These are phyloP conservation scores for Pocillopora meandrina DNA, from an alignment of 92 coral and sea anemone species.

Conservation along the genomic window DNA sequence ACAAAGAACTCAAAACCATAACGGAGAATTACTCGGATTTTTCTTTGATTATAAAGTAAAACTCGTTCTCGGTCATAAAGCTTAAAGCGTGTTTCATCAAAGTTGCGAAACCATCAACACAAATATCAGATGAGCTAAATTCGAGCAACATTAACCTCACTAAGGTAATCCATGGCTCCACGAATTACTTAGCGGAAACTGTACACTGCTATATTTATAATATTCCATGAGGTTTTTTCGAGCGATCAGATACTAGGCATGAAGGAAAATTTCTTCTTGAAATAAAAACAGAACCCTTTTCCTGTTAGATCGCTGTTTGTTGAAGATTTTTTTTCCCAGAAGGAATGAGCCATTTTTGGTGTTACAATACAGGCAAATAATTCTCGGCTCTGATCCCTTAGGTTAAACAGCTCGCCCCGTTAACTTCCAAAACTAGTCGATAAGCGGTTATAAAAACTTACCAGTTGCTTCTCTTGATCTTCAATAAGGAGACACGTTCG, in stretches of 20 bases:
- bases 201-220: conserved; percentile 7
- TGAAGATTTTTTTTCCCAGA: background rate
- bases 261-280: background rate
- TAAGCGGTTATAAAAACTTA: conserved; percentile 12
- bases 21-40: conserved; percentile 46
- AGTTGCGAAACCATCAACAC: background rate
- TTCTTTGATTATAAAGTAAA: conserved; percentile 35
- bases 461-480: conserved; percentile 7
- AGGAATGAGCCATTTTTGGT: background rate
- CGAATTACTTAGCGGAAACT: conserved; percentile 18
- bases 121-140: conserved; percentile 20
- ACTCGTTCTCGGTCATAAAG: background rate
- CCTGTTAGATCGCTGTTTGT: background rate
- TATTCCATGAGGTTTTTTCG: conserved; percentile 23
- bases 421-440: background rate
- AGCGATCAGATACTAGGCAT: conserved; percentile 26
- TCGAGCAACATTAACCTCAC: background rate
- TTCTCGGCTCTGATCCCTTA: conserved; percentile 28
- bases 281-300: background rate
- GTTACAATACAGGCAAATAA: background rate
- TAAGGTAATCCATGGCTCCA: background rate
- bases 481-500: background rate
- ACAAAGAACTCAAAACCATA: conserved; percentile 56
- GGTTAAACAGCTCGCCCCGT: conserved; percentile 17
- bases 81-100: conserved; percentile 15